A percentile compares a stretch with the other conserved stretches of the same genome.
phyloP scores from a whole-genome alignment of 64 coral and sea anemone genomes.

The Orbicella faveolata region DNA sequence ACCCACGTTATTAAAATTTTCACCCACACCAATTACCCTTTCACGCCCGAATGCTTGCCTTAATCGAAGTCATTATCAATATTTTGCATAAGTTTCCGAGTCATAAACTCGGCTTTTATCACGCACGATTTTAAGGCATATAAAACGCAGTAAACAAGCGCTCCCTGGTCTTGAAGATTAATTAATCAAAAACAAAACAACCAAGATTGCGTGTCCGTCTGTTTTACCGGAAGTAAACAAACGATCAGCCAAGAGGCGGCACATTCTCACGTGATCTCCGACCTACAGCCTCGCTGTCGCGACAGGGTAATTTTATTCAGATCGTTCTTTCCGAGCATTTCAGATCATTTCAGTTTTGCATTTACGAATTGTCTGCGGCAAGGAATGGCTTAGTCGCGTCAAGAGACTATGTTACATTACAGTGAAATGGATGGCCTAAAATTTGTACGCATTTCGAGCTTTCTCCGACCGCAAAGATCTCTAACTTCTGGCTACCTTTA shows the following conservation, averaged over 20 bases:
- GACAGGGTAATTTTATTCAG: background rate
- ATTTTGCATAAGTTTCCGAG: no score
- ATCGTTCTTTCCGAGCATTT: conserved; percentile 4
- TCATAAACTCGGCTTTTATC: no score
- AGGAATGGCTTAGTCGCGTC: conserved; percentile 9
- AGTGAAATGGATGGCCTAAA: conserved; percentile 34
- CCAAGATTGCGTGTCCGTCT: background rate
- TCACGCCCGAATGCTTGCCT: no score
- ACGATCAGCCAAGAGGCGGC: background rate
- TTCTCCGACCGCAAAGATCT: background rate
- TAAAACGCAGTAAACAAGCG: background rate
- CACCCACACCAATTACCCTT: no score
- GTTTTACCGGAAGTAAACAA: conserved; percentile 42
- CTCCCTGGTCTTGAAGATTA: background rate
- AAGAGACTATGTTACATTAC: background rate
- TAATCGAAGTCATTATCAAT: no score
- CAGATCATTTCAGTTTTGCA: conserved; percentile 3
- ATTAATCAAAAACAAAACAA: no score
- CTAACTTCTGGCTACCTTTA: background rate
- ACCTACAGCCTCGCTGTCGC: conserved; percentile 55
- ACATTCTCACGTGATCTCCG: conserved; percentile 54
- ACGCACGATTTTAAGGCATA: background rate
- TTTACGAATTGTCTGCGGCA: background rate
- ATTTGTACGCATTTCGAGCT: background rate
- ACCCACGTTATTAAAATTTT: no score